phyloP scores from a whole-genome alignment of 2,113 vertebrate species.

The Leucopsar rothschildi region DNA sequence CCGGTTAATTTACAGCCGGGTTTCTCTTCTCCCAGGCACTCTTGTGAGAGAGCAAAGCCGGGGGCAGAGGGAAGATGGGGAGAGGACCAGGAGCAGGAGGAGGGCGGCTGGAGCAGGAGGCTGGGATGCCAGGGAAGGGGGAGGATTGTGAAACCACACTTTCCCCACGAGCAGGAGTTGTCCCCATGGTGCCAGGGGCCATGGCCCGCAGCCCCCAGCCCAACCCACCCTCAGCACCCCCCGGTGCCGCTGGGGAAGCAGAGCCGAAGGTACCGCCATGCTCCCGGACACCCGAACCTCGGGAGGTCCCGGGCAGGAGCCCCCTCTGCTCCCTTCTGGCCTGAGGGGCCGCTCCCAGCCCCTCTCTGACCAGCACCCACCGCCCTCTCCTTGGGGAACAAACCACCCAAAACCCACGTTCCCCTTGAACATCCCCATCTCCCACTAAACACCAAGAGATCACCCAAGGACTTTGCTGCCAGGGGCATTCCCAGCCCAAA shows the following conservation, averaged over 20 bases:
- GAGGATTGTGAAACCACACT: not conserved
- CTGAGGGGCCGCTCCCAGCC: not conserved
- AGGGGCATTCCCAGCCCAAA: not conserved
- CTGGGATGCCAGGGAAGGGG: not conserved
- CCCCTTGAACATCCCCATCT: rapidly evolving
- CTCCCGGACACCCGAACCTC: not conserved
- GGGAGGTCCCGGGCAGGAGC: not conserved
- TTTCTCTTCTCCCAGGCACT: not conserved
- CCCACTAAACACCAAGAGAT: not conserved
- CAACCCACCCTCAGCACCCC: not conserved
- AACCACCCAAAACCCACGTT: not conserved
- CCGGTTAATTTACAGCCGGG: not conserved
- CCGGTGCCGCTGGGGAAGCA: not conserved
- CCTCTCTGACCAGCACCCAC: not conserved
- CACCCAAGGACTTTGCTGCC: not conserved
- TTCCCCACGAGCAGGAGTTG: rapidly evolving
- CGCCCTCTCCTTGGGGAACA: not conserved
- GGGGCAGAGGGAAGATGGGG: not conserved
- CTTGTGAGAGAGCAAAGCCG: not conserved
- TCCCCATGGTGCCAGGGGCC: rapidly evolving
- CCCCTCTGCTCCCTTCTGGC: not conserved
- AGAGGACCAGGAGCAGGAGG: not conserved
- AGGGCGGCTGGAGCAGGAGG: too few relatives aligned
- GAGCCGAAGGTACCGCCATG: not conserved
- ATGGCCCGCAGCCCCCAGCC: rapidly evolving